Conservation (phyloP, 2,113 vertebrate species). For the Cyanocitta stelleri region DNA sequence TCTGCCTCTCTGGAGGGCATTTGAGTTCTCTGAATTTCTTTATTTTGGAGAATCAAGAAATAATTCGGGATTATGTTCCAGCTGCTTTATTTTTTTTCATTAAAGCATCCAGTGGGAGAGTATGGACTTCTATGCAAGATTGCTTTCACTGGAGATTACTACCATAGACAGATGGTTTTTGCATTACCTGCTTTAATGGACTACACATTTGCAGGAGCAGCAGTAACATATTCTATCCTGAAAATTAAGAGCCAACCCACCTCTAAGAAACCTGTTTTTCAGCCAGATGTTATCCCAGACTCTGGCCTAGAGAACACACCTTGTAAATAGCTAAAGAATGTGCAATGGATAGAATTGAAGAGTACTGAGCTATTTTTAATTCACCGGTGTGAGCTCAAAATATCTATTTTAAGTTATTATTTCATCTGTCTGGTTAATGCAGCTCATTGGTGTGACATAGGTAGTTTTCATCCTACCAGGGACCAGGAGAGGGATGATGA, state of each 20-base stretch:
- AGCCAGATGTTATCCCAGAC: not conserved
- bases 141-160: not conserved
- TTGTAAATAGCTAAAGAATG: not conserved
- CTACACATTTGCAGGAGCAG: not conserved
- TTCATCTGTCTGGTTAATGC: not conserved
- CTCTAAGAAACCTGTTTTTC: not conserved
- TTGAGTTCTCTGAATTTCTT: not conserved
- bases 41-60: not conserved
- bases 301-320: not conserved
- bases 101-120: not conserved
- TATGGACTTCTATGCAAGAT: not conserved
- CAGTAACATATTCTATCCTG: not conserved
- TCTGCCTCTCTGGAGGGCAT: not conserved
- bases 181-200: constrained; percentile 1
- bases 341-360: not conserved
- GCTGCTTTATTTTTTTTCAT: not conserved
- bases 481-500: not conserved
- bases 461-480: not conserved
- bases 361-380: not conserved
- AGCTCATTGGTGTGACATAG: not conserved
- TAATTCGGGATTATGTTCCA: not conserved
- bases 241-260: not conserved
- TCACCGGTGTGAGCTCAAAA: not conserved
- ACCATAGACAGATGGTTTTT: not conserved
- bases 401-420: not conserved